phyloP scores from a whole-genome alignment of 2,888 invertebrate genomes.

The Meteorus colon region DNA sequence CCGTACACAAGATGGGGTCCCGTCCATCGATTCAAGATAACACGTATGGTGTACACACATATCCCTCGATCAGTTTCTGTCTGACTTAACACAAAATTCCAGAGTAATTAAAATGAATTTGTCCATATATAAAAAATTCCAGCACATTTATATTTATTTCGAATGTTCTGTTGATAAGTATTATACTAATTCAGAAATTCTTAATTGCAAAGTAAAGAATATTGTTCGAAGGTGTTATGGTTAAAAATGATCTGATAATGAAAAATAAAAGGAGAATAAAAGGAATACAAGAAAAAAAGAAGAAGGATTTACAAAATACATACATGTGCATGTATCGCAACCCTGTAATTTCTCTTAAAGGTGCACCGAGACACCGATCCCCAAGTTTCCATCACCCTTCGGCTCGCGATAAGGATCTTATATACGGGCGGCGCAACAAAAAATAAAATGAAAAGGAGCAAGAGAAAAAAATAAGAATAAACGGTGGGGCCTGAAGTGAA shows the following conservation, averaged over 20 bases:
- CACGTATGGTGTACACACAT: neutral
- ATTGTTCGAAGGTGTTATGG: neutral
- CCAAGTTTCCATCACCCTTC: constrained; percentile 54
- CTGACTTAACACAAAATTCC: neutral
- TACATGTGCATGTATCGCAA: constrained; percentile 1
- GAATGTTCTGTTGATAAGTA: neutral
- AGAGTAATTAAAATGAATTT: constrained; percentile 9
- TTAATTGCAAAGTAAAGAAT: neutral
- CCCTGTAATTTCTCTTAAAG: constrained; percentile 34
- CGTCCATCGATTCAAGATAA: constrained; percentile 11
- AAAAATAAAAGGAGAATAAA: neutral
- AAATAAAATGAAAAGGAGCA: constrained; percentile 41
- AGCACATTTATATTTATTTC: neutral
- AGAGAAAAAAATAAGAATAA: neutral
- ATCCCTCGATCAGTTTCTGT: neutral
- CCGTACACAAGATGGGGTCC: neutral
- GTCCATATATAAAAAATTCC: neutral
- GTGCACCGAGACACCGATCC: constrained; percentile 50
- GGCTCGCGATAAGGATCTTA: constrained; percentile 53
- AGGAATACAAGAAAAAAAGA: neutral
- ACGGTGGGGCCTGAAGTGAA: constrained; percentile 21
- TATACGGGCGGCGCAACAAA: constrained; percentile 44
- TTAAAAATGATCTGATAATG: constrained; percentile 4
- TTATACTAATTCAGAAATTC: neutral
- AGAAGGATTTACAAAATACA: neutral